phyloP scores from a whole-genome alignment of 92 coral and sea anemone species.

The Isaurus tuberculatus region DNA sequence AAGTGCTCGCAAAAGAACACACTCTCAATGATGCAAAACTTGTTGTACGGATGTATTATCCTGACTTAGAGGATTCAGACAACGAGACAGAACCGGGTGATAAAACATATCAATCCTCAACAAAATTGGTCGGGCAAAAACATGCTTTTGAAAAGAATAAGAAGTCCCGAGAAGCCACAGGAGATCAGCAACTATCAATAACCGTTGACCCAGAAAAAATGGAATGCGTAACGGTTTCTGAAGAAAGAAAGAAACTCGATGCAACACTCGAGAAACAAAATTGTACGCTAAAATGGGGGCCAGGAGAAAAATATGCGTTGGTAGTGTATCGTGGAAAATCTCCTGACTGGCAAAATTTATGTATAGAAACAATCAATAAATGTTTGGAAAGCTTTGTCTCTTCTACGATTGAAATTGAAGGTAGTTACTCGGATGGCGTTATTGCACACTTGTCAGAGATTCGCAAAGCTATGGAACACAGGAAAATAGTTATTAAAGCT shows the following conservation, averaged over 20 bases:
- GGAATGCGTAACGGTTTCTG: conserved; percentile 60
- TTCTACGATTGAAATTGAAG: conserved; percentile 55
- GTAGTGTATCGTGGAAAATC: conserved; percentile 50
- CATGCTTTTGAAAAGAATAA: not conserved
- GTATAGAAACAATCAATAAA: conserved; percentile 47
- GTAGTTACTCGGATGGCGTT: conserved; percentile 62
- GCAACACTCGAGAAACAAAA: conserved; percentile 44
- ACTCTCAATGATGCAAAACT: conserved; percentile 54
- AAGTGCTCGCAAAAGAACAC: conserved; percentile 40
- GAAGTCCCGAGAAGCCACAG: conserved; percentile 13
- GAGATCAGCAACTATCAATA: conserved; percentile 52
- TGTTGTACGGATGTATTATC: conserved; percentile 49
- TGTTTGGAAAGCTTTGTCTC: conserved; percentile 12
- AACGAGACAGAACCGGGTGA: not conserved
- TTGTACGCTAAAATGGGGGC: conserved; percentile 52
- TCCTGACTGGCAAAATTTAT: conserved; percentile 46
- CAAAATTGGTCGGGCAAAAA: not conserved
- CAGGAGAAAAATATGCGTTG: conserved; percentile 33
- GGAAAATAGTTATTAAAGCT: not conserved
- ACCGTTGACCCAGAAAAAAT: conserved; percentile 76
- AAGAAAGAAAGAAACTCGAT: conserved; percentile 42
- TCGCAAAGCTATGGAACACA: conserved; percentile 35
- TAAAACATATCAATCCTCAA: not conserved
- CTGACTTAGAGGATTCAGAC: conserved; percentile 48
- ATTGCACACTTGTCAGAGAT: conserved; percentile 44